Base-by-base conservation (phyloP, 2,888 invertebrate species). In the Agonopterix arenella region DNA sequence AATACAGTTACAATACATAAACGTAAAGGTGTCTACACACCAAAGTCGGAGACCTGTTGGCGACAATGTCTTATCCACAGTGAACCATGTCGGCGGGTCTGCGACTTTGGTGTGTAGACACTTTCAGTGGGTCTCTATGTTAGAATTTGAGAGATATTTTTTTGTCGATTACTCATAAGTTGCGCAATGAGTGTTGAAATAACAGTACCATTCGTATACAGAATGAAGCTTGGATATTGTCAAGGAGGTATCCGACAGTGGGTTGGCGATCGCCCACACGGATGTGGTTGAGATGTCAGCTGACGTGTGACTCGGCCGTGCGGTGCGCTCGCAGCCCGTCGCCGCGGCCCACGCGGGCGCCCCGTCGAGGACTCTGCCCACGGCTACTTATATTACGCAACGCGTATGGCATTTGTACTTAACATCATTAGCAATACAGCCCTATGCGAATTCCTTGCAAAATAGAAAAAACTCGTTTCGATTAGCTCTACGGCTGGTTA, bases 311-410 rank as follows among this genome's bases (percentile, higher is more conserved):
- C 18, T 7, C 57, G 61, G 61, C 66, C 45, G 40, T 40, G 48
- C 50, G 45, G 40, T 40, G 48, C 50, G 45, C 49, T 36, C 43
- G 47, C 47, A 46, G 59, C 69, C 70, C 61, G 63, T 70, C 68
- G 61, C 58, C 18, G 50, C 53, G 46, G 52, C 85, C 84, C 73
- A 84, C 84, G 66, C 80, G 59, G 66, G 62, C 65, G 59, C 66
- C 64, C 61, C 54, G 52, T 45, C 72, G 74, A 81, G 80, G 78
- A 74, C 78, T 73, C 81, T 63, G 62, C 84, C 81, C 77, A 82
- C 81, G 66, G 58, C 51, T 57, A 57, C 44, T 36, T 49, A 52
- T 57, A 61, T 73, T 73, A 70, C 71, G 62, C 67, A 73, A 76
- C 58, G 45, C 47, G 55, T 53, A 52, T 62, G 60, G 53, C 49